Evolutionary conservation across 1,140 invertebrate genomes (phyloP), one percentile per base, ranked within the genome.

Genomic region (Zaprionus kolodkinae): DNA sequence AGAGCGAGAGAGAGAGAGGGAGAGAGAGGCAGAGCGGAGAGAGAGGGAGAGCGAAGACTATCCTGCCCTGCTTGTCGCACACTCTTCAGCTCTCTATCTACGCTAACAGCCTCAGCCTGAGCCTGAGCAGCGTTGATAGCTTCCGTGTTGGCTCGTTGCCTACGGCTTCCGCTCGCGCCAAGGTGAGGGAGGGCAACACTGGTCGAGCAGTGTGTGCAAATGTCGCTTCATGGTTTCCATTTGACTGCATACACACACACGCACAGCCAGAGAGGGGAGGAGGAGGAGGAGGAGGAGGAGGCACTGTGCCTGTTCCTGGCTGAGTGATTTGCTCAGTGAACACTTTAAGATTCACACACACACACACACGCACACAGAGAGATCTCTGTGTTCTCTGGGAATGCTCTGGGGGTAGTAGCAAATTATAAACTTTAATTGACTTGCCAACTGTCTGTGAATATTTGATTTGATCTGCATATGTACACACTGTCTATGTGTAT

Each of bases 211-310:
- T n/a, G 61, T 78, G 62, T 57, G 76, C 56, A 71, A 68, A 72
- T 66, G 65, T 65, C 70, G 79, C 61, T 78, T 78, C 59, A 78
- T 78, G 75, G 79, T 79, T 79, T 79, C 72, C 80, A 77, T 77
- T 82, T 79, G 76, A 73, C 72, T 79, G 65, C 63, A 63, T 72
- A 76, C 78, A 64, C 67, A 57, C 61, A 59, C 56, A 61, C 25
- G 48, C 55, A 33, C 67, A 55, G 25, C 40, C n/a, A 40, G 35
- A 54, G 48, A 27, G 35, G n/a, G n/a, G 48, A 33, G n/a, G 3
- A 13, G 11, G 36, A 6, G 15, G 11, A 1, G 11, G 21, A 25
- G 1, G 2, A 2, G 1, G 52, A n/a, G 50, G 11, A 33, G 15
- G 7, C 33, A 7, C 5, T 35, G n/a, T n/a, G 6, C n/a, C 38